Percentiles rank a stretch among this genome's conserved stretches.
These are phyloP conservation scores for Drosophila ficusphila DNA, from an alignment of 1,140 invertebrate genomes.

Conservation along the genomic window DNA sequence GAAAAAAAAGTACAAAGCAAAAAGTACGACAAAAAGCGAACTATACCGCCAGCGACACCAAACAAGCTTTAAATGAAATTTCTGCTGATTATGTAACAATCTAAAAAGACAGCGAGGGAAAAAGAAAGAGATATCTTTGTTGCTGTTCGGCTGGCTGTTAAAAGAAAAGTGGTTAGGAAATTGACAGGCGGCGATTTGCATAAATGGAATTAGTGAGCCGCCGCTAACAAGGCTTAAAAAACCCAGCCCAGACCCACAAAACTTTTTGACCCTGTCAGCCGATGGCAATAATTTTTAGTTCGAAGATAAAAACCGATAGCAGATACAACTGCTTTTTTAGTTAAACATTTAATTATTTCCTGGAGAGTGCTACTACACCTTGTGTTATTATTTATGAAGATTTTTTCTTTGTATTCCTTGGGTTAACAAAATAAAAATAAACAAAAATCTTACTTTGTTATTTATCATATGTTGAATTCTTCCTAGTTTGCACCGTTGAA, in stretches of 20 bases:
- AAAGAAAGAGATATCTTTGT: conserved; percentile 43
- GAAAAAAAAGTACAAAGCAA: conserved; percentile 33
- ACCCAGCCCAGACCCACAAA: conserved; percentile 33
- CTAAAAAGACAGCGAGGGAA: conserved; percentile 7
- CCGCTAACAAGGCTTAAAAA: conserved; percentile 55
- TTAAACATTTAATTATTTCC: too few relatives aligned
- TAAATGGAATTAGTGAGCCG: conserved; percentile 45
- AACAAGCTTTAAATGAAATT: conserved; percentile 51
- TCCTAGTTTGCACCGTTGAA: background rate
- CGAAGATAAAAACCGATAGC: background rate
- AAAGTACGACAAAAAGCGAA: background rate
- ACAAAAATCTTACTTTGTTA: too few relatives aligned
- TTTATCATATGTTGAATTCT: too few relatives aligned
- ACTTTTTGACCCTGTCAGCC: conserved; percentile 32
- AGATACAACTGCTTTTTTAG: too few relatives aligned
- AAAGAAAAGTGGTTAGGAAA: conserved; percentile 72
- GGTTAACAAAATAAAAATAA: too few relatives aligned
- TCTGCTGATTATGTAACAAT: conserved; percentile 61
- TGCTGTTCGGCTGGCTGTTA: conserved; percentile 1
- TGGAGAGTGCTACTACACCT: too few relatives aligned
- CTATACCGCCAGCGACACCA: conserved; percentile 11
- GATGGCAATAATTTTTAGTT: conserved; percentile 4
- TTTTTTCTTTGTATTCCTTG: too few relatives aligned
- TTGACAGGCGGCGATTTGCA: conserved; percentile 48
- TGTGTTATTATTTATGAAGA: too few relatives aligned